Conservation (phyloP, 1,140 invertebrate species). For the Lasioglossum albipes region DNA sequence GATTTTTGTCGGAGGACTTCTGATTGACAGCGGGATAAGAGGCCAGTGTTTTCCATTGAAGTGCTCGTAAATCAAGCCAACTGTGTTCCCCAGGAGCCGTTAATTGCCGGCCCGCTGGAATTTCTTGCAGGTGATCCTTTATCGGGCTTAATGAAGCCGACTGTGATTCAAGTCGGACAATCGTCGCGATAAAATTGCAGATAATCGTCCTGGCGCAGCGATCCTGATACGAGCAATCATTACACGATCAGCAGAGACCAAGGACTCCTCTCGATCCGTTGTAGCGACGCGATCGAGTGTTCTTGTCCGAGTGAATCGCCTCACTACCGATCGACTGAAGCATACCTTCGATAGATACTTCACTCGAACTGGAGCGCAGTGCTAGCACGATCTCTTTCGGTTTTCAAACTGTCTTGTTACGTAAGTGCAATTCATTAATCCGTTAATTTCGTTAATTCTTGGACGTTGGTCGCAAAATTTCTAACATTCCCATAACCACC, state of each 20-base stretch:
- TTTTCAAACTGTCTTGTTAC: conserved; percentile 2
- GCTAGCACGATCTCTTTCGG: neutral
- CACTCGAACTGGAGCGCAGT: conserved; percentile 29
- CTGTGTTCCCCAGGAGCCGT: conserved; percentile 2
- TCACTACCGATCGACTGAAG: conserved; percentile 36
- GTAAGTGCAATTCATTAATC: no score
- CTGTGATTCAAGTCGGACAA: conserved; percentile 35
- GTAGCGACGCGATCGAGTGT: conserved; percentile 50
- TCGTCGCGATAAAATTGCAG: conserved; percentile 41
- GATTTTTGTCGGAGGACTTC: conserved; percentile 30
- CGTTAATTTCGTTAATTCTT: neutral
- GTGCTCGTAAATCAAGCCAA: conserved; percentile 41
- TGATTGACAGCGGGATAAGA: neutral
- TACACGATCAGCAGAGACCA: neutral
- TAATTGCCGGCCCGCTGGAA: conserved; percentile 47
- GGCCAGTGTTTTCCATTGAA: neutral
- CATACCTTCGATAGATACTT: conserved; percentile 27
- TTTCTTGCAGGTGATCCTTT: conserved; percentile 45
- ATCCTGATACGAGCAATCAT: neutral
- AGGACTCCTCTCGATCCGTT: conserved; percentile 33
- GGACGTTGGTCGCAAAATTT: no score
- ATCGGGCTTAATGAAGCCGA: conserved; percentile 48
- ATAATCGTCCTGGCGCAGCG: conserved; percentile 37
- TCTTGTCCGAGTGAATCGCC: conserved; percentile 42
- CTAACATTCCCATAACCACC: no score